Evolutionary conservation across 2,888 invertebrate genomes (phyloP), one percentile per base, ranked within the genome.

Genomic region (Chymomyza amoena): DNA sequence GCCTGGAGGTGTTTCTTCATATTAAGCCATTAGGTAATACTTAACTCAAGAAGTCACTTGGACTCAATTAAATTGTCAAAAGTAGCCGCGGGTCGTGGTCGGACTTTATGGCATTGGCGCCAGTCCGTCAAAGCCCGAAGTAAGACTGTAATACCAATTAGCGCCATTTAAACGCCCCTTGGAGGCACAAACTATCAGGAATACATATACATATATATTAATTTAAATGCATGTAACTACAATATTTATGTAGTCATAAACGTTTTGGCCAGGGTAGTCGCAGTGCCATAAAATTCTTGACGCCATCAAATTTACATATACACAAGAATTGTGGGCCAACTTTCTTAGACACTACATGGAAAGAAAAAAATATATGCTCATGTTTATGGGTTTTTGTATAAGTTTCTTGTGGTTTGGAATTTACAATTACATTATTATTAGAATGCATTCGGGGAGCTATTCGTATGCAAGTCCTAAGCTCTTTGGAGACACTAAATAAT

Each of bases 51-150:
- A 32, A 25, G 13, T 45, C 32, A 28, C 25, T 71, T 74, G 74
- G 39, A 77, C 79, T 73, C 84, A 79, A 81, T 86, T 84, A 76
- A 83, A 83, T 81, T 86, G 81, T 84, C 84, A 84, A 86, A 88
- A 84, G 72, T 45, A 67, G 72, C 77, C 72, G 77, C 69, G 56
- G 50, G 36, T 39, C 39, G 39, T 45, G 39, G 39, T 25, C 15
- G 57, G 51, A 54, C 57, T 63, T 75, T 62, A 51, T 64, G 66
- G 45, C 59, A 64, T 68, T 56, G 85, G 81, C 84, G 87, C 79
- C 87, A 84, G 28, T 25, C 54, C 52, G 45, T 25, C 20, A 62
- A 52, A n/a, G 45, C 39, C 36, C 3, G 61, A 10, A 61, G 69
- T 50, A 69, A 74, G 80, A 70, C 72, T 73, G 72, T 79, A 84